Evolutionary conservation across 2,113 vertebrate species (phyloP), one percentile per base, ranked within the genome.

Genomic region (Reinhardtius hippoglossoides): DNA sequence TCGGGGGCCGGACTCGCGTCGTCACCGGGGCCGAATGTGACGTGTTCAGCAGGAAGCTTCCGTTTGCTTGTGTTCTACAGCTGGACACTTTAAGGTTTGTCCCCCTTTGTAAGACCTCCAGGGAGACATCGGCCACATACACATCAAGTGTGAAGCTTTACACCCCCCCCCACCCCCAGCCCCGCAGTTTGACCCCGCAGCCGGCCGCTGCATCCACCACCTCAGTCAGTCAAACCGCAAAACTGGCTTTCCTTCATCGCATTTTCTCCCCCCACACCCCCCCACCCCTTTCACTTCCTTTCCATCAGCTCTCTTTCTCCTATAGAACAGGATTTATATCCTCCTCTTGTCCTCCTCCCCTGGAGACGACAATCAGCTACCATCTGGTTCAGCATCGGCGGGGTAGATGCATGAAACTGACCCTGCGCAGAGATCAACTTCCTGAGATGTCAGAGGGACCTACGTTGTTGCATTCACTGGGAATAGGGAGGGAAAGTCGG

Each of bases 371-470:
- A 84, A 82, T 82, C 78, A 48, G 56, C 76, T 66, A 78, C 87
- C 90, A 92, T 94, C 90, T 94, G 91, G 78, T 89, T 80, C 87
- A 85, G 81, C 70, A 66, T 88, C 40, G 40, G 46, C 52, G 23
- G 87, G 79, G 77, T 86, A 73, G 81, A 24, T 62, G 71, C 67
- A 78, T 72, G 76, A 82, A 72, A 63, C 60, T 55, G 84, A 87
- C 92, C 89, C 86, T 42, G 71, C 82, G 83, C 79, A 89, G 84
- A 87, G 82, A 90, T 85, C 82, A 86, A 92, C 93, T 93, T 94
- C 93, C 93, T 92, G 93, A 86, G 81, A 93, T 91, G 91, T 92
- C 91, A 89, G 84, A 84, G 76, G 77, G 82, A 67, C 81, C 81
- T 83, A 80, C 87, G 84, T 83, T 80, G 67, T 82, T 92, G 60